Conservation (phyloP, 2,888 invertebrate species). For the Conchocele bisecta region DNA sequence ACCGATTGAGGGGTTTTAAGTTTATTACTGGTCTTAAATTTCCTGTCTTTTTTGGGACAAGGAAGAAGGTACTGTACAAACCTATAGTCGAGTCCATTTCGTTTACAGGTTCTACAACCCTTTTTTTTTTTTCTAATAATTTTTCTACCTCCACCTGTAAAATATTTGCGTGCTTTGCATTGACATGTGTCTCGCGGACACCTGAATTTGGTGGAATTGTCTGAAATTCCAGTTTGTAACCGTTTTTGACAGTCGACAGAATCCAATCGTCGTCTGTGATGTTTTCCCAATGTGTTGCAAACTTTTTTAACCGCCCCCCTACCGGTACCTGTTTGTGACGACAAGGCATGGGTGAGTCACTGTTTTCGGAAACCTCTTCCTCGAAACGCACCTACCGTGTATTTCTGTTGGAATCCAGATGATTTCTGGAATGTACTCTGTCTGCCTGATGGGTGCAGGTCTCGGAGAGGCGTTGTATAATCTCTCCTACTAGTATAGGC, state of each 20-base stretch:
- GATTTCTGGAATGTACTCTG: not conserved
- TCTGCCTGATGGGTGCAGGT: too few species aligned
- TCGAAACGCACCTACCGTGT: slow-evolving; percentile 1
- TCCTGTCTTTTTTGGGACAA: slow-evolving; percentile 37
- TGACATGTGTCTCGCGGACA: not conserved
- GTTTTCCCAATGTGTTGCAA: slow-evolving; percentile 1
- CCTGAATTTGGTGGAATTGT: not conserved
- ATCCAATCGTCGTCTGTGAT: slow-evolving; percentile 6
- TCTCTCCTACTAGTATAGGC: too few species aligned
- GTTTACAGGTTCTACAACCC: slow-evolving; percentile 24
- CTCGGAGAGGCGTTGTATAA: too few species aligned
- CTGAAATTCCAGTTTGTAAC: slow-evolving; percentile 4
- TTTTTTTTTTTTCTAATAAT: slow-evolving; percentile 32
- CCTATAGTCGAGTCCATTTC: slow-evolving; percentile 14
- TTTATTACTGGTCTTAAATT: slow-evolving; percentile 42
- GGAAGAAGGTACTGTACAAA: slow-evolving; percentile 46
- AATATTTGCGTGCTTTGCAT: not conserved
- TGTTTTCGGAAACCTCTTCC: not conserved
- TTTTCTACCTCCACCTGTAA: slow-evolving; percentile 27
- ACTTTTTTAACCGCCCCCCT: slow-evolving; percentile 24
- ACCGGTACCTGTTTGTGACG: slow-evolving; percentile 46
- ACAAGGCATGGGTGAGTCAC: not conserved
- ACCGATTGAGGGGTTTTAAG: slow-evolving; percentile 46
- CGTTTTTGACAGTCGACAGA: not conserved
- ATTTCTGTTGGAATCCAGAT: not conserved